Evolutionary conservation across 1,140 invertebrate genomes (phyloP).

Genomic region (Coenobita brevimanus): DNA sequence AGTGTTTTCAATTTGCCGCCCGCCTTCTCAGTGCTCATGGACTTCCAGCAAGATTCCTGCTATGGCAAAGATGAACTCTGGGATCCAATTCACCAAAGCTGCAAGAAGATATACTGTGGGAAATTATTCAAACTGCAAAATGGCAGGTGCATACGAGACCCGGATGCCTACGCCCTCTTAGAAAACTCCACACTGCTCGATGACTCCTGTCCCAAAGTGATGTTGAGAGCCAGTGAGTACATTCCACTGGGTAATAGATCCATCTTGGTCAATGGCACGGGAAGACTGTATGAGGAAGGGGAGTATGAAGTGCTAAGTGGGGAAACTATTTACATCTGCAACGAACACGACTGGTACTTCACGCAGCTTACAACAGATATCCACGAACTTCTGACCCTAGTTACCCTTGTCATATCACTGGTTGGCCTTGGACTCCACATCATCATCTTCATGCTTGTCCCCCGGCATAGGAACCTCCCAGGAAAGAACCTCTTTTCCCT

Average conservation of each 20-base stretch:
- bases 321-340: slow-evolving; percentile 46
- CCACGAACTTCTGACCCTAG: slow-evolving; percentile 35
- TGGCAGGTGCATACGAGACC: slow-evolving; percentile 40
- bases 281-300: slow-evolving; percentile 38
- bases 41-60: slow-evolving; percentile 67
- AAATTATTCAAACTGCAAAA: slow-evolving; percentile 43
- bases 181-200: slow-evolving; percentile 42
- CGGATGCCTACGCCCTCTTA: not conserved
- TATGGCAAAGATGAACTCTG: slow-evolving; percentile 61
- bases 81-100: slow-evolving; percentile 53
- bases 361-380: not conserved
- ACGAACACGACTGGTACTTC: not conserved
- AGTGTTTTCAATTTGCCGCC: not conserved
- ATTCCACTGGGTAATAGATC: slow-evolving; percentile 28
- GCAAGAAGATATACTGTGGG: slow-evolving; percentile 55
- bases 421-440: slow-evolving; percentile 74
- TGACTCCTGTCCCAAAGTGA: slow-evolving; percentile 49
- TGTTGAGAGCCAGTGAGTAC: slow-evolving; percentile 15
- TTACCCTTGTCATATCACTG: slow-evolving; percentile 72
- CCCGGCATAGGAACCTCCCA: slow-evolving; percentile 76
- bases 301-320: slow-evolving; percentile 53
- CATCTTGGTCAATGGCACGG: slow-evolving; percentile 37
- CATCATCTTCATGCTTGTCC: slow-evolving; percentile 74
- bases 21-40: slow-evolving; percentile 65
- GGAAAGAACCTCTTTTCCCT: slow-evolving; percentile 77